Evolutionary conservation across 1,140 invertebrate species (phyloP), one percentile per base, ranked within the genome.

Genomic region (Cyclina sinensis): DNA sequence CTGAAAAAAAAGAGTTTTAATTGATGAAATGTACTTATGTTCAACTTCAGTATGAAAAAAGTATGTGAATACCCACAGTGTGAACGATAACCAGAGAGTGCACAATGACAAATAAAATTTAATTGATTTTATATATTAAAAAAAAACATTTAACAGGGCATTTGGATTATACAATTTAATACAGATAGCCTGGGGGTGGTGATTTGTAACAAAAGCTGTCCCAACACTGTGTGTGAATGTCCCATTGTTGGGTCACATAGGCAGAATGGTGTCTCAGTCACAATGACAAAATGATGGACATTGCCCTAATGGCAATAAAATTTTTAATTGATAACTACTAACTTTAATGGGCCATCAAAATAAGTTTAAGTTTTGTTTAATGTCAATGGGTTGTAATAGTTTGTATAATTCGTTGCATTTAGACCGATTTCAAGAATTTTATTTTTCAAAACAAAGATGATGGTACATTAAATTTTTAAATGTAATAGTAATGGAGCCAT

Each of bases 191-290:
- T 70, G 65, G 5, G 37, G 65, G 65, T 70, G 32, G 3, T 62
- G 35, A 70, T 70, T 70, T 70, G 30, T 70, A 70, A 39, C 65
- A 70, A 70, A 70, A 70, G 65, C 27, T 37, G 65, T 37, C 30
- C 35, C 14, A 16, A 70, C 35, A 39, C 65, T 1, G 21, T 30
- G 32, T 35, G 30, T 2, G 14, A 70, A 70, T 70, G 65, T 70
- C 65, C 65, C 32, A 32, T 70, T 70, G 32, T 70, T n/a, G 7
- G 27, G 57, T 62, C 57, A 24, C 24, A 62, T 62, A 24, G 24
- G 9, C 57, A 62, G 57, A 62, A 11, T 27, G 9, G n/a, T n/a
- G 65, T 70, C 65, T 70, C 43, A 32, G 65, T 70, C 65, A 39
- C 12, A 18, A 2, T 70, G 65, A 70, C 65, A 70, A 39, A n/a